These are phyloP conservation scores for Macrobrachium rosenbergii DNA, from an alignment of 1,140 invertebrate genomes.

Conservation along the genomic window DNA sequence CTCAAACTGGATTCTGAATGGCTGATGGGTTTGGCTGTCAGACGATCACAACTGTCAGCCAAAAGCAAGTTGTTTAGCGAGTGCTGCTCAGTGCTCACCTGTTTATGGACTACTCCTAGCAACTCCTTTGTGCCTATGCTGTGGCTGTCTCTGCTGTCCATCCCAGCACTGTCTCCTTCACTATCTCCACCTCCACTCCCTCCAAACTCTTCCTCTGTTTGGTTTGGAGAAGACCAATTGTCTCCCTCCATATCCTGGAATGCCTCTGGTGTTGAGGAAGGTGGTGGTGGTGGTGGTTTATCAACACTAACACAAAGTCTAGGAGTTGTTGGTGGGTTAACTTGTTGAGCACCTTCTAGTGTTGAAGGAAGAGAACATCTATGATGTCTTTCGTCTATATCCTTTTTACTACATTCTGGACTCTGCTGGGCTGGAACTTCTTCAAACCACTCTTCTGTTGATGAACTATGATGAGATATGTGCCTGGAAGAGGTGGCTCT, in stretches of 20 bases:
- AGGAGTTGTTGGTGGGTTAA: conserved; percentile 13
- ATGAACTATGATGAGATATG: conserved; percentile 69
- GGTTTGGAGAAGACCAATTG: conserved; percentile 7
- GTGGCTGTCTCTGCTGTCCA: conserved; percentile 38
- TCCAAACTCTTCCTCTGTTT: conserved; percentile 37
- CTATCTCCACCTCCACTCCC: conserved; percentile 20
- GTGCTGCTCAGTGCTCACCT: conserved; percentile 53
- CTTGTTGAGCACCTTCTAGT: not conserved
- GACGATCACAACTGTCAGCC: conserved; percentile 53
- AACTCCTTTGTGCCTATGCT: conserved; percentile 37
- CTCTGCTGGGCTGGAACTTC: conserved; percentile 66
- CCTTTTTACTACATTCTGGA: conserved; percentile 12
- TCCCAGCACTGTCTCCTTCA: conserved; percentile 24
- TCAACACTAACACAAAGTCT: conserved; percentile 8
- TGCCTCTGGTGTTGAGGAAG: conserved; percentile 16
- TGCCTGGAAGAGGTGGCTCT: conserved; percentile 63
- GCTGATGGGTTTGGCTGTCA: conserved; percentile 41
- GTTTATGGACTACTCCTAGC: conserved; percentile 20
- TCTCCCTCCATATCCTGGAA: conserved; percentile 14
- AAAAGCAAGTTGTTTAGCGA: conserved; percentile 55
- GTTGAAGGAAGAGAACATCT: not conserved
- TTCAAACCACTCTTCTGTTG: conserved; percentile 71
- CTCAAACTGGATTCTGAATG: conserved; percentile 53
- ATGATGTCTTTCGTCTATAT: not conserved
- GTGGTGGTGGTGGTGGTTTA: conserved; percentile 22